A percentile compares a stretch with the other conserved stretches of the same genome.
Conservation (phyloP, 2,888 invertebrate genomes). For the Scrobipalpa atriplicella region DNA sequence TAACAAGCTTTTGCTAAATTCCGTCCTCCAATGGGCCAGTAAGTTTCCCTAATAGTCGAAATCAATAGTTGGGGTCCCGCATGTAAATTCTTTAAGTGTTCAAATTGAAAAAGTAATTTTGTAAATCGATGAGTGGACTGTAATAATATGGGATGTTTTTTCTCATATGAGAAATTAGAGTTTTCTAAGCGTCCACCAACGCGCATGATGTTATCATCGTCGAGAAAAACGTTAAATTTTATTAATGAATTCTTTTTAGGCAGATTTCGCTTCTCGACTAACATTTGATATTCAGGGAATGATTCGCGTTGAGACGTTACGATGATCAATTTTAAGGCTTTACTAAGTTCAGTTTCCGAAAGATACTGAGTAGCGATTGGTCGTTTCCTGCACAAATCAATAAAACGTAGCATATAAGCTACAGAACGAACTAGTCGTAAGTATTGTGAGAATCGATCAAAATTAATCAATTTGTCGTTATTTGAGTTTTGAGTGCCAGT, state of each 20-base stretch:
- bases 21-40: slow-evolving; percentile 41
- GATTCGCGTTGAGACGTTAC: neutral
- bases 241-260: too few relatives aligned
- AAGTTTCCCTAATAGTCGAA: slow-evolving; percentile 33
- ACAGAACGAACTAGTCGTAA: slow-evolving; percentile 31
- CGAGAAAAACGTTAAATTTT: too few relatives aligned
- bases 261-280: neutral
- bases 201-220: slow-evolving; percentile 35
- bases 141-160: slow-evolving; percentile 43
- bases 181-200: slow-evolving; percentile 42
- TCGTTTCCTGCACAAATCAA: slow-evolving; percentile 28
- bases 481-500: slow-evolving; percentile 2
- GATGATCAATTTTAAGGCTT: slow-evolving; percentile 28
- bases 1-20: slow-evolving; percentile 31
- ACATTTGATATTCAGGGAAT: neutral
- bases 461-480: too few relatives aligned
- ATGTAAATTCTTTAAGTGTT: slow-evolving; percentile 38
- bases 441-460: slow-evolving; percentile 34
- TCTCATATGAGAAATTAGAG: slow-evolving; percentile 35
- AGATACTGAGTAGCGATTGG: too few relatives aligned
- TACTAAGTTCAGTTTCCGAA: slow-evolving; percentile 25
- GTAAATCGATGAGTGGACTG: slow-evolving; percentile 41
- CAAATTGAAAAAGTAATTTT: slow-evolving; percentile 35
- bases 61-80: slow-evolving; percentile 40
- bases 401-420: slow-evolving; percentile 36